phyloP scores from a whole-genome alignment of 2,113 vertebrate genomes.

The Python bivittatus region DNA sequence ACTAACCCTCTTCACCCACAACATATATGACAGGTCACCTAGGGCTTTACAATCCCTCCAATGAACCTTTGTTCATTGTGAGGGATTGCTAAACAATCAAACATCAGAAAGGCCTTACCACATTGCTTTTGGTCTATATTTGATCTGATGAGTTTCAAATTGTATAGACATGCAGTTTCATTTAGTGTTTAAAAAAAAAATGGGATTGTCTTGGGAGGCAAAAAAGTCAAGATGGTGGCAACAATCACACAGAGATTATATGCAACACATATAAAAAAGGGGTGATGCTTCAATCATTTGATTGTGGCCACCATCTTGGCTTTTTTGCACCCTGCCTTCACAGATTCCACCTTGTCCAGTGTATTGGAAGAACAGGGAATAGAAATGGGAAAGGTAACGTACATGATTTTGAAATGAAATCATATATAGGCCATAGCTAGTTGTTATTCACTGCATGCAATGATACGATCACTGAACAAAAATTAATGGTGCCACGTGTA shows the following conservation, averaged over 20 bases:
- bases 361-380: neutral
- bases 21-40: neutral
- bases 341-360: too few relatives aligned
- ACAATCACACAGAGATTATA: too few relatives aligned
- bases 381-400: neutral
- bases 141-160: neutral
- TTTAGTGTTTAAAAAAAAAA: too few relatives aligned
- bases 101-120: neutral
- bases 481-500: neutral
- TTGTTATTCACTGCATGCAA: neutral
- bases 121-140: neutral
- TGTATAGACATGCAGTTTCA: neutral
- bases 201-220: too few relatives aligned
- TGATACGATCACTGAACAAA: neutral
- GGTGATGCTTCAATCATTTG: too few relatives aligned
- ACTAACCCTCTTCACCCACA: neutral
- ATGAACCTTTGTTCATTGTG: neutral
- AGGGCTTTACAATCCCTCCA: too few relatives aligned
- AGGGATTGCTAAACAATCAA: neutral
- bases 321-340: too few relatives aligned
- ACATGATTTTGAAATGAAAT: neutral
- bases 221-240: too few relatives aligned
- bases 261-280: too few relatives aligned
- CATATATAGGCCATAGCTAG: neutral
- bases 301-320: too few relatives aligned